Evolutionary conservation across 1,140 invertebrate genomes (phyloP), one percentile per base, ranked within the genome.

Genomic region (Nasonia longicornis): DNA sequence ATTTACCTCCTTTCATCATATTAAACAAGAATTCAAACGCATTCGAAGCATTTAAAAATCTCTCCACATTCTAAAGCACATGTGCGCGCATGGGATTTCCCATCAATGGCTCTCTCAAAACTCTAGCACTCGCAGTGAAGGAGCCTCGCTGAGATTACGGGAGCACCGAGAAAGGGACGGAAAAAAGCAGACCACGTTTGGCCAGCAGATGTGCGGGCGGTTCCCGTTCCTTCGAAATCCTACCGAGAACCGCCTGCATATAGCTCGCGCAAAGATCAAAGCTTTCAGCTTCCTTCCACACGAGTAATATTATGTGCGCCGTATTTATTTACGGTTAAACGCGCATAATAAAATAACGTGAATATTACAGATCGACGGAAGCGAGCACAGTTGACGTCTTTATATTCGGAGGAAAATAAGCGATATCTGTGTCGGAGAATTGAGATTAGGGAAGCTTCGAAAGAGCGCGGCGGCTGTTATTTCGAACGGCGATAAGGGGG

Each of bases 191-290:
- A 64, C 4, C 3, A 16, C 7, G 83, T 82, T 84, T 85, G 85
- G 81, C 69, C 58, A 84, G 85, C 86, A 87, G 85, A 87, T 87
- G 86, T 85, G 83, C 52, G 52, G 38, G 63, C 6, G 22, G 66
- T 66, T 35, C 26, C 38, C n/a, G 35, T 20, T n/a, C n/a, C 6
- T 58, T 58, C 52, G 16, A 52, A 52, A 52, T 58, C 16, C 4
- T 48, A 26, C 31, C 66, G 66, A 69, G 76, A 69, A 2, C 12
- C 48, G 48, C 48, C 16, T 52, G 11, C 48, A 16, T 48, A 58
- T 16, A 69, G 66, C 66, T 67, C 64, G 31, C 42, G 3, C 73
- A 22, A 29, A 75, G 22, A 75, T 75, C 35, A 75, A 64, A 48
- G 52, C n/a, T 11, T 20, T 52, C 22, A 26, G 4, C 52, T 67